These are phyloP conservation scores for Melospiza georgiana DNA, from an alignment of 2,113 vertebrate genomes.

Conservation along the genomic window DNA sequence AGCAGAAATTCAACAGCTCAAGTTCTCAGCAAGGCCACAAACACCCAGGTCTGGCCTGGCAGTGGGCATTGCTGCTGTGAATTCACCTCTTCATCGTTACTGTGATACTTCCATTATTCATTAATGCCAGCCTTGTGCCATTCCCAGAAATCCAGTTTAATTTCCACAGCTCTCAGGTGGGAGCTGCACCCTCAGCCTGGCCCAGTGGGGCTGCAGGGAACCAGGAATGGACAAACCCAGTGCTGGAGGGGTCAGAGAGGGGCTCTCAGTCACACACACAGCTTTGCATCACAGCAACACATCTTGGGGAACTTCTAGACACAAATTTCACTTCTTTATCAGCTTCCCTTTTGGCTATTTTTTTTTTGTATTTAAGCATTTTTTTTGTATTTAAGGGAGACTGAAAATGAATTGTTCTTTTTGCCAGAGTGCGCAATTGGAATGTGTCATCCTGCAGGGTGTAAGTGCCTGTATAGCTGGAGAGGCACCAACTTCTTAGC, in stretches of 20 bases:
- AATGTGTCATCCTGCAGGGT: neutral
- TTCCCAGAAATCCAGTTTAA: neutral
- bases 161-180: rapidly evolving
- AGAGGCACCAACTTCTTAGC: neutral
- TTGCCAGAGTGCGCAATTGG: neutral
- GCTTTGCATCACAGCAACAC: neutral
- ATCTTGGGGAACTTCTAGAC: neutral
- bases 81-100: neutral
- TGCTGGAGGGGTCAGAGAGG: neutral
- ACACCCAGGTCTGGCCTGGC: neutral
- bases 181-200: neutral
- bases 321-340: neutral
- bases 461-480: neutral
- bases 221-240: neutral
- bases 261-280: neutral
- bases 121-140: neutral
- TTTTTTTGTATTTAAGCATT: neutral
- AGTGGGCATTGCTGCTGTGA: neutral
- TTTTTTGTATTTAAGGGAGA: neutral
- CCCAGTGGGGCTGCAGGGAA: rapidly evolving
- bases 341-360: neutral
- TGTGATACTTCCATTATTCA: neutral
- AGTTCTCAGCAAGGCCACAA: neutral
- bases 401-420: neutral
- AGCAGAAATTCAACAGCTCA: neutral